phyloP scores from a whole-genome alignment of 1,140 invertebrate genomes.

The Gonatopus flavifemur region DNA sequence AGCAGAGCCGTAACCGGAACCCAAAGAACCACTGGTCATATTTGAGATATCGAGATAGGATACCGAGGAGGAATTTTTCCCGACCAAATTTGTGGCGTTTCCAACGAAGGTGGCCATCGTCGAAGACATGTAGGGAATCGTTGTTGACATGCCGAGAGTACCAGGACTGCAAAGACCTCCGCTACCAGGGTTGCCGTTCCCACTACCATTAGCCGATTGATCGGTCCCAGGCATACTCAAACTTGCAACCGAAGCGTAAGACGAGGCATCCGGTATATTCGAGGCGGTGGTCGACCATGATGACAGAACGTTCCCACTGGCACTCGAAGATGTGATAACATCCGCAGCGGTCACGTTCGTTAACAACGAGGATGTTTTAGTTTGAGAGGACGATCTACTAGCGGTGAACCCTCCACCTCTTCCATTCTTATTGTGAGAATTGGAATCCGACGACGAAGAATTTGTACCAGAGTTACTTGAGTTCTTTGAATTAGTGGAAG shows the following conservation, averaged over 20 bases:
- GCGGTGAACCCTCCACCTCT: slow-evolving; percentile 23
- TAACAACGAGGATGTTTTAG: slow-evolving; percentile 17
- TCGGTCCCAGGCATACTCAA: slow-evolving; percentile 35
- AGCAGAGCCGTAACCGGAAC: slow-evolving; percentile 49
- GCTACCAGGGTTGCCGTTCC: too few relatives aligned
- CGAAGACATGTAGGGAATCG: slow-evolving; percentile 53
- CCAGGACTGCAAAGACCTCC: slow-evolving; percentile 39
- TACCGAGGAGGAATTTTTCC: slow-evolving; percentile 56
- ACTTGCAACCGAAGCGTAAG: slow-evolving; percentile 42
- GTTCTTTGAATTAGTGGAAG: slow-evolving; percentile 28
- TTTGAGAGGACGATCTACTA: slow-evolving; percentile 15
- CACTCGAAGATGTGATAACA: neutral
- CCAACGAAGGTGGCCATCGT: slow-evolving; percentile 56
- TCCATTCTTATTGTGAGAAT: slow-evolving; percentile 12
- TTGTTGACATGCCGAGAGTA: slow-evolving; percentile 39
- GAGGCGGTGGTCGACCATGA: slow-evolving; percentile 39
- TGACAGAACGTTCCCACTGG: slow-evolving; percentile 5
- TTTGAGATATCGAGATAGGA: slow-evolving; percentile 58
- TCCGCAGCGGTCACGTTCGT: slow-evolving; percentile 10
- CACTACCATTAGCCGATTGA: too few relatives aligned
- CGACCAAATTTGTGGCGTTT: slow-evolving; percentile 51
- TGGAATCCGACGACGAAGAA: slow-evolving; percentile 9
- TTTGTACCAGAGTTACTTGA: slow-evolving; percentile 4
- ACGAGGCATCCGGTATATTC: slow-evolving; percentile 39
- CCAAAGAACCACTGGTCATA: slow-evolving; percentile 56